Percentiles rank a stretch among this genome's conserved stretches.
These are phyloP conservation scores for Apis dorsata DNA, from an alignment of 1,140 invertebrate species.

Conservation along the genomic window DNA sequence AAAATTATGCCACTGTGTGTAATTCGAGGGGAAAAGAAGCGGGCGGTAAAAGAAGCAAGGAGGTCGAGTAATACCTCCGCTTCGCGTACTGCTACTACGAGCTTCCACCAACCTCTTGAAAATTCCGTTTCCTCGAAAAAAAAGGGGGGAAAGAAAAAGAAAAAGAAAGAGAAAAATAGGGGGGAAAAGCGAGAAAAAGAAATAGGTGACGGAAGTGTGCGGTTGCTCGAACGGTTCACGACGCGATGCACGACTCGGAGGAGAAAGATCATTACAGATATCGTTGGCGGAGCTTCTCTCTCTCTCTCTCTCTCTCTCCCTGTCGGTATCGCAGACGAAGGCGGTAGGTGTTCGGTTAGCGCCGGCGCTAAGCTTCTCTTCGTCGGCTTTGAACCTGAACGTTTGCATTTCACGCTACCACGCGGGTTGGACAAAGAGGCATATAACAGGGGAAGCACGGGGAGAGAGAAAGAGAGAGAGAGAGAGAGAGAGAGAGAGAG, in stretches of 20 bases:
- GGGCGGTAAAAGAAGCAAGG: no score
- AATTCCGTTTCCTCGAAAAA: conserved; percentile 4
- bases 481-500: conserved; percentile 2
- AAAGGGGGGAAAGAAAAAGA: not conserved
- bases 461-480: not conserved
- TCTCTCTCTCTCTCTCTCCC: not conserved
- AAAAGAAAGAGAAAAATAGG: not conserved
- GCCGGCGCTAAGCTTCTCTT: conserved; percentile 64
- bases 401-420: conserved; percentile 69
- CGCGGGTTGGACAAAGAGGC: conserved; percentile 23
- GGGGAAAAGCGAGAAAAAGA: not conserved
- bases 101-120: conserved; percentile 15
- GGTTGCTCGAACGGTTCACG: not conserved
- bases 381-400: conserved; percentile 65
- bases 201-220: not conserved
- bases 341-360: conserved; percentile 59
- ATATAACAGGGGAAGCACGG: not conserved
- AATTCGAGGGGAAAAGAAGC: not conserved
- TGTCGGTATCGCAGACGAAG: conserved; percentile 26
- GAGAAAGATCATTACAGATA: conserved; percentile 64
- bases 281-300: conserved; percentile 34
- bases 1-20: not conserved
- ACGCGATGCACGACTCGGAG: conserved; percentile 20
- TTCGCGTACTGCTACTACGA: not conserved
- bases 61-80: no score